Base-by-base conservation (phyloP, 2,888 invertebrate genomes). In the Clostera curtula region DNA sequence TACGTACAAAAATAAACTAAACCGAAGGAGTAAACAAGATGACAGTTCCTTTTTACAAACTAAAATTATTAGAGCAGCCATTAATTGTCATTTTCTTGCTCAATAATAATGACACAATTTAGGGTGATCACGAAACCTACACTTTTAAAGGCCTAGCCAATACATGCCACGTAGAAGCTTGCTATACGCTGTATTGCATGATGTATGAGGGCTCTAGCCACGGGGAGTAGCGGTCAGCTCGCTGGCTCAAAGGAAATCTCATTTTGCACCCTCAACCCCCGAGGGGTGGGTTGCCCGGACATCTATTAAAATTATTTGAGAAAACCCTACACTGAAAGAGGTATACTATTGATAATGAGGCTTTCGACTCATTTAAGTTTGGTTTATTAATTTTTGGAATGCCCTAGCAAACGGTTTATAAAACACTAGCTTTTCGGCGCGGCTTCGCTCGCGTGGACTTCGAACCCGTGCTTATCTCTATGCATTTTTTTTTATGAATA, bases 221-320 rank as follows among this genome's bases (percentile, higher is more conserved):
- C 50, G 52, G 58, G 64, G 56, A 52, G 64, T 63, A 68, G 72
- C 67, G 76, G 75, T 74, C 70, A 74, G 61, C 58, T 56, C 62
- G 56, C 54, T 51, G 63, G 64, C 72, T 61, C 79, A 80, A 77
- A 80, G 79, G 76, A 82, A 80, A 80, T 82, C 79, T 79, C 79
- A 82, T 82, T 82, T 77, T 61, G 60, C 56, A 50, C 41, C 50
- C 44, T 42, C 23, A 15, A 43, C 46, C 29, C 39, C 25, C 29
- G 40, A 45, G 29, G 38, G 30, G 42, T 39, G 45, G 36, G 33
- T 31, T 42, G 37, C 47, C 38, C 49, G 66, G 68, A 75, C 73
- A 72, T 70, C 73, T 77, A 79, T 79, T 77, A 77, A 80, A 79
- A 80, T 77, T 68, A 77, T 77, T 80, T 66, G 71, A 72, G 71